Evolutionary conservation across 2,888 invertebrate genomes (phyloP), one percentile per base, ranked within the genome.

Genomic region (Papilio protenor): DNA sequence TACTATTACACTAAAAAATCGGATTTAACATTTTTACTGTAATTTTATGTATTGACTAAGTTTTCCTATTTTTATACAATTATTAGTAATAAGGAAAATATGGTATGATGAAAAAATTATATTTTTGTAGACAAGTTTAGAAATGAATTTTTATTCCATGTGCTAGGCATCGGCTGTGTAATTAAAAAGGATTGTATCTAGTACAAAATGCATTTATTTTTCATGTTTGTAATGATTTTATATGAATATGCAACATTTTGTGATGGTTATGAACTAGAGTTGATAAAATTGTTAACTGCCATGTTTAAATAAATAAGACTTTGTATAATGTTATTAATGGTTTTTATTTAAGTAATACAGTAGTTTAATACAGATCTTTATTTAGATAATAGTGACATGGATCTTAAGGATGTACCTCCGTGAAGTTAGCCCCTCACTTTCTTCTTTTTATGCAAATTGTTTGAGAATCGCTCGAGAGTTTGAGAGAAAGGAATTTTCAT

Each of bases 261-360:
- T 59, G 8, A 61, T 61, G 66, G 23, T 57, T 12, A 45, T 21
- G 18, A 21, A 49, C 1, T 27, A 10, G 69, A 66, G 21, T 3
- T 76, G 10, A 70, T 70, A 70, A 61, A 75, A 40, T 16, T 69
- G 57, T 69, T 77, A 49, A 77, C 73, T 73, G 77, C 78, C 64
- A 64, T 72, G 55, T 59, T 74, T 18, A 66, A 52, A 70, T 69
- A 77, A 77, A 77, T 55, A n/a, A 69, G 11, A 27, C 77, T 61
- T 59, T 21, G 66, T 72, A 69, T 55, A 70, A 49, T 76, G 71
- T 76, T 76, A 27, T 33, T 59, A 23, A 57, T 57, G 23, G 49
- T 27, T 59, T 76, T 76, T 45, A 70, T 76, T 76, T 16, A 40
- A 70, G 14, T 21, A 2, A 75, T 59, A 23, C 6, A 49, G 27